Evolutionary conservation across 2,797 vertebrate species (phyloP).

Genomic region (Hyperoplus lanceolatus): DNA sequence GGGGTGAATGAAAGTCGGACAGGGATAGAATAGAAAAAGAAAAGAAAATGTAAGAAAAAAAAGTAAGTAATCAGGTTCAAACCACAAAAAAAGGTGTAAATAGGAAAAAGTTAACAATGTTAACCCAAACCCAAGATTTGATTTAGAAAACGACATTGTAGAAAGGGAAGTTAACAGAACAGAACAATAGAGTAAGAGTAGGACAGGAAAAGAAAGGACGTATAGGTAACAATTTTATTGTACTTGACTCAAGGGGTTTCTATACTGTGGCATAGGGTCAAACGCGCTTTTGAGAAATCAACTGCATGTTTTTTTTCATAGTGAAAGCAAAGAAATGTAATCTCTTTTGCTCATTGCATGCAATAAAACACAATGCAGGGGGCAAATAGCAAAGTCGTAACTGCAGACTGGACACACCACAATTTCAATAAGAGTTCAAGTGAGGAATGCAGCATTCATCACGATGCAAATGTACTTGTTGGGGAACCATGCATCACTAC

Average conservation of each 20-base stretch:
- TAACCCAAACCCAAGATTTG: slow-evolving; percentile 15
- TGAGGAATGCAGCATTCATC: slow-evolving; percentile 17
- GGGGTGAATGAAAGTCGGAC: slow-evolving; percentile 15
- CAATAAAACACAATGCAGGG: neutral
- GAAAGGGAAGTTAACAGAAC: slow-evolving; percentile 22
- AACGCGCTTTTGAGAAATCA: neutral
- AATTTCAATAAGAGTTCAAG: neutral
- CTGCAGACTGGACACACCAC: neutral
- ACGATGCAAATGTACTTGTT: slow-evolving; percentile 28
- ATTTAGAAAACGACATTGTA: slow-evolving; percentile 32
- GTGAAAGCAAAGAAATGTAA: neutral
- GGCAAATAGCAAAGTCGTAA: neutral
- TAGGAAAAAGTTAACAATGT: slow-evolving; percentile 34
- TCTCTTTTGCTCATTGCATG: slow-evolving; percentile 18
- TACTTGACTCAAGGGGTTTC: slow-evolving; percentile 10
- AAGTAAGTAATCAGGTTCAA: slow-evolving; percentile 53
- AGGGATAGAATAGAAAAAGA: slow-evolving; percentile 40
- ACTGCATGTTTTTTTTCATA: neutral
- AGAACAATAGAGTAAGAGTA: slow-evolving; percentile 4
- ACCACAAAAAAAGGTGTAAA: slow-evolving; percentile 38
- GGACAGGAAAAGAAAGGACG: slow-evolving; percentile 11
- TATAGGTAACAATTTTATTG: slow-evolving; percentile 9
- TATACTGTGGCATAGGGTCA: neutral
- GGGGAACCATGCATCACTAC: slow-evolving; percentile 17
- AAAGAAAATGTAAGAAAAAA: slow-evolving; percentile 34